phyloP scores from a whole-genome alignment of 2,797 vertebrate species.

The Acanthurus lineatus region DNA sequence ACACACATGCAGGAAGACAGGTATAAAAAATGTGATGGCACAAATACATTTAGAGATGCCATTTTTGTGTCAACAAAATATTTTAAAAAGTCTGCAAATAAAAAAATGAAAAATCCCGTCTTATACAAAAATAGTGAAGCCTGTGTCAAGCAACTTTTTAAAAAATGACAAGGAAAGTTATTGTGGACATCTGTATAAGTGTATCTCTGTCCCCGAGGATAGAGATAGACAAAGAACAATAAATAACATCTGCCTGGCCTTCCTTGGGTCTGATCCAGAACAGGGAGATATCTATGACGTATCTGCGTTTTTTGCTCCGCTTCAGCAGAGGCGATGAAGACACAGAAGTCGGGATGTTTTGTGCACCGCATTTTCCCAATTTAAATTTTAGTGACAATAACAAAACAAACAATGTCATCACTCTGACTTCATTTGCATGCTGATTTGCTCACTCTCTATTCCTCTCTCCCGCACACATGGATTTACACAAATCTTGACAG shows the following conservation, averaged over 20 bases:
- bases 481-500: conserved; percentile 72
- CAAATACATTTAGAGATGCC: conserved; percentile 17
- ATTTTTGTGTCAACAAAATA: conserved; percentile 12
- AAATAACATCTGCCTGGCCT: conserved; percentile 84
- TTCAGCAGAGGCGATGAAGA: conserved; percentile 66
- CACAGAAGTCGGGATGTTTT: conserved; percentile 65
- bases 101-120: conserved; percentile 5
- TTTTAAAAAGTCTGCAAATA: conserved; percentile 9
- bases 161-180: conserved; percentile 71
- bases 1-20: neutral
- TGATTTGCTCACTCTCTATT: conserved; percentile 64
- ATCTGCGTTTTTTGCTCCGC: conserved; percentile 69
- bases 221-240: conserved; percentile 83
- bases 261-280: conserved; percentile 74
- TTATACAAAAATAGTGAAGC: conserved; percentile 17
- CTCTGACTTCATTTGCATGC: conserved; percentile 76
- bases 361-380: conserved; percentile 62
- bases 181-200: conserved; percentile 82
- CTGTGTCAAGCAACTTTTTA: conserved; percentile 43
- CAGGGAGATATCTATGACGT: conserved; percentile 78
- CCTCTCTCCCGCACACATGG: conserved; percentile 42
- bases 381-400: conserved; percentile 74
- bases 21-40: neutral
- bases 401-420: conserved; percentile 82
- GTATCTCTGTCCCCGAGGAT: conserved; percentile 70